Conservation (phyloP, 2,888 invertebrate genomes). For the Adelognathus sp. region DNA sequence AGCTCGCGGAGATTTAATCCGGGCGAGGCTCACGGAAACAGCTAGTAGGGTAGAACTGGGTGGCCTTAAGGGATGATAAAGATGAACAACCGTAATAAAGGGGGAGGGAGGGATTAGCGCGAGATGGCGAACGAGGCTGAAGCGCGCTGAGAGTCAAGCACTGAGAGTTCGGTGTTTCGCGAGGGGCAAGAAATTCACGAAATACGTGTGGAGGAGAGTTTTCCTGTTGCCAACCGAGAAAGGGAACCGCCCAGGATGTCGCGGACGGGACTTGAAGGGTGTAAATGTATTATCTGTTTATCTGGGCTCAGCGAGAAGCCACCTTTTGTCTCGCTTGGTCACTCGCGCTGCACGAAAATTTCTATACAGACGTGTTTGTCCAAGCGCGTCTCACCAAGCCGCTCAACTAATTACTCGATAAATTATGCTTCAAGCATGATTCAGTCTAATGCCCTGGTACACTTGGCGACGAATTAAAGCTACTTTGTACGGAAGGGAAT, state of each 20-base stretch:
- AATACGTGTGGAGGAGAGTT: constrained; percentile 50
- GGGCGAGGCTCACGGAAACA: constrained; percentile 26
- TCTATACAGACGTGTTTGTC: neutral
- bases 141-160: constrained; percentile 50
- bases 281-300: constrained; percentile 57
- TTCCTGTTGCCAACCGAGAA: constrained; percentile 20
- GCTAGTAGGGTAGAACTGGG: constrained; percentile 19
- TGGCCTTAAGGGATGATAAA: constrained; percentile 62
- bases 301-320: constrained; percentile 19
- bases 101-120: constrained; percentile 56
- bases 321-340: constrained; percentile 19
- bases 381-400: neutral
- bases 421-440: constrained; percentile 40
- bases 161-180: constrained; percentile 42
- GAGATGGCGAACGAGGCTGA: constrained; percentile 49
- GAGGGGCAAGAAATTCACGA: constrained; percentile 33
- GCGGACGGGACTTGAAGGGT: constrained; percentile 38
- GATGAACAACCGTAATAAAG: constrained; percentile 62
- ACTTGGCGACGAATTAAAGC: constrained; percentile 11
- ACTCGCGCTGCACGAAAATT: neutral
- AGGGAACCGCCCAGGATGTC: neutral
- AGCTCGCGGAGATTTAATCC: constrained; percentile 49
- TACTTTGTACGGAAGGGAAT: neutral
- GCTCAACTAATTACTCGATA: constrained; percentile 46
- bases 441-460: constrained; percentile 4